Conservation (phyloP, 92 coral and sea anemone species). For the Epizoanthus illoricatus region DNA sequence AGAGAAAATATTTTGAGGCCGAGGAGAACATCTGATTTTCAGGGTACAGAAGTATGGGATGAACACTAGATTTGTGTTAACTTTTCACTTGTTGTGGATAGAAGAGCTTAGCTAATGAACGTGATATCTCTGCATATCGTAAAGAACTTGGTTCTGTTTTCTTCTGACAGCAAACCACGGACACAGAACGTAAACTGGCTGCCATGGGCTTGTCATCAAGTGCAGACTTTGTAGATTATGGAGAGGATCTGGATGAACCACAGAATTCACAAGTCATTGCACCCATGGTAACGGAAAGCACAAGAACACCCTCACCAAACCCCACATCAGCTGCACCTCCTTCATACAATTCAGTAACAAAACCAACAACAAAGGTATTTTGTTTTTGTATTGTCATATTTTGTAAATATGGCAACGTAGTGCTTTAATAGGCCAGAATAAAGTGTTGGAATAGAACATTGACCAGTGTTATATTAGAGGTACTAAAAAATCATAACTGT, state of each 20-base stretch:
- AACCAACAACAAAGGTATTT: constrained; percentile 51
- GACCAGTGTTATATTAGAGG: too few relatives aligned
- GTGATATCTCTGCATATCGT: neutral
- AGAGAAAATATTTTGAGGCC: too few relatives aligned
- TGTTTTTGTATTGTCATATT: neutral
- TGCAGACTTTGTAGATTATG: constrained; percentile 88
- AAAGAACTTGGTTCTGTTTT: neutral
- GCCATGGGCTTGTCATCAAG: constrained; percentile 96
- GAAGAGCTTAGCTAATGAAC: neutral
- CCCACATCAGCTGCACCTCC: constrained; percentile 68
- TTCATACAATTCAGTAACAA: constrained; percentile 58
- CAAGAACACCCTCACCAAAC: constrained; percentile 70
- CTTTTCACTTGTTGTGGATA: neutral
- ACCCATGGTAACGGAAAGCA: constrained; percentile 59
- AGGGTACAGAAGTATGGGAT: neutral
- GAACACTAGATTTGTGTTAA: neutral
- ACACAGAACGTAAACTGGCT: constrained; percentile 94
- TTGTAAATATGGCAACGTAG: neutral
- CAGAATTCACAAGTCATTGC: constrained; percentile 82
- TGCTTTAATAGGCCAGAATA: neutral
- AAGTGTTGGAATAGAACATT: neutral
- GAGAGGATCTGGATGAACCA: constrained; percentile 63
- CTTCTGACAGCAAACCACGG: constrained; percentile 74
- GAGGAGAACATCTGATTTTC: too few relatives aligned
- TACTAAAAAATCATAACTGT: too few relatives aligned